A percentile compares a stretch with the other conserved stretches of the same genome.
Evolutionary conservation across 2,113 vertebrate species (phyloP).

Genomic region (Odontesthes bonariensis): DNA sequence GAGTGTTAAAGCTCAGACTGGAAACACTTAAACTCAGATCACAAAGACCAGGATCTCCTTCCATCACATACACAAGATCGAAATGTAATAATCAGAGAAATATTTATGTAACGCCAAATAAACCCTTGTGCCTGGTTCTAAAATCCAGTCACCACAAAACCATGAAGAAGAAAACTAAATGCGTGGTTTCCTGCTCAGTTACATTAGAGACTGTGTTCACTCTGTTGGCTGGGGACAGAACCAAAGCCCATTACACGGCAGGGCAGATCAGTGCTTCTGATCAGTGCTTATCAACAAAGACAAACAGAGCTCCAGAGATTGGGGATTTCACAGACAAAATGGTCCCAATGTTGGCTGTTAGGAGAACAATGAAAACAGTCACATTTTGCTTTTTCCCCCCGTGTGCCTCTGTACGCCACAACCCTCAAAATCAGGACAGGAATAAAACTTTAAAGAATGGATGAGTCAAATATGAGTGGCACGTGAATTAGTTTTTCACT

Average conservation of each 20-base stretch:
- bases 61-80: background rate
- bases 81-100: background rate
- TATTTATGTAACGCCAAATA: background rate
- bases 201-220: slow-evolving; percentile 5
- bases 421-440: slow-evolving; percentile 31
- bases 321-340: slow-evolving; percentile 55
- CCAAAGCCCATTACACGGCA: background rate
- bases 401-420: slow-evolving; percentile 35
- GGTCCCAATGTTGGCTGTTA: slow-evolving; percentile 41
- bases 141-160: background rate
- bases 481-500: slow-evolving; percentile 5
- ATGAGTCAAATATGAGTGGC: slow-evolving; percentile 10
- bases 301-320: slow-evolving; percentile 34
- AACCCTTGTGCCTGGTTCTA: background rate
- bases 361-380: slow-evolving; percentile 61
- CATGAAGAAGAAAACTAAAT: slow-evolving; percentile 1
- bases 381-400: slow-evolving; percentile 36
- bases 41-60: slow-evolving; percentile 29
- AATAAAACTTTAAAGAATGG: slow-evolving; percentile 17
- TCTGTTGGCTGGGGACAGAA: slow-evolving; percentile 6
- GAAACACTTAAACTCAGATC: slow-evolving; percentile 29
- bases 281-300: slow-evolving; percentile 16
- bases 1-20: slow-evolving; percentile 13
- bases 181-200: background rate
- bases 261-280: background rate